Evolutionary conservation across 2,113 vertebrate genomes (phyloP).

Genomic region (Rhinichthys klamathensis): DNA sequence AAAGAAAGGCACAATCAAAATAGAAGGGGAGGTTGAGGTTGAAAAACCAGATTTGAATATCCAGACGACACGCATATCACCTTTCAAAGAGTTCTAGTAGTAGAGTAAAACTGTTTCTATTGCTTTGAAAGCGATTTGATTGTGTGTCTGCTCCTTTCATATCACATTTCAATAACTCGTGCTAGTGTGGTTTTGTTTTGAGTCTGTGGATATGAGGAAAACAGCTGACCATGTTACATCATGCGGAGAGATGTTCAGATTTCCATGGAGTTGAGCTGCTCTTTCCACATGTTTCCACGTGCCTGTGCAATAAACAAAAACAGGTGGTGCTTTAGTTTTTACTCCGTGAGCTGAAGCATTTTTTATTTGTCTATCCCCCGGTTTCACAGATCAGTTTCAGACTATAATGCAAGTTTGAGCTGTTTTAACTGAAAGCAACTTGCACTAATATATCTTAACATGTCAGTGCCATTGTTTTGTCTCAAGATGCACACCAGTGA

Average conservation of each 20-base stretch:
- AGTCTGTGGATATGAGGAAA: constrained; percentile 21
- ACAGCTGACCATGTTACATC: constrained; percentile 1
- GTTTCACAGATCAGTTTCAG: too few relatives aligned
- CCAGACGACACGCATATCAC: constrained; percentile 76
- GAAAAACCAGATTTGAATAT: constrained; percentile 70
- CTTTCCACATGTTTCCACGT: neutral
- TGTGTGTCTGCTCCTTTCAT: constrained; percentile 35
- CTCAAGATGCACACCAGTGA: too few relatives aligned
- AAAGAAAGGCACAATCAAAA: constrained; percentile 68
- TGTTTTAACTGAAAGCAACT: too few relatives aligned
- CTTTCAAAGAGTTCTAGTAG: constrained; percentile 77
- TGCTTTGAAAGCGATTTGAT: constrained; percentile 16
- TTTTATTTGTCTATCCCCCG: neutral
- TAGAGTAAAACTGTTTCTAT: constrained; percentile 32
- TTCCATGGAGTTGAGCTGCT: neutral
- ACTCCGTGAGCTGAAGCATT: neutral
- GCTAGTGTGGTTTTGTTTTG: constrained; percentile 35
- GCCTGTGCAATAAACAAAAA: neutral
- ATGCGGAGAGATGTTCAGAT: neutral
- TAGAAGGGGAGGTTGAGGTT: constrained; percentile 38
- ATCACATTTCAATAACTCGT: constrained; percentile 25
- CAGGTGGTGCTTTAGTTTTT: neutral
- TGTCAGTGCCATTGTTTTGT: too few relatives aligned
- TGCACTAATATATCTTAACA: too few relatives aligned
- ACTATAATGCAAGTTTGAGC: too few relatives aligned